Percentiles rank a stretch among this genome's conserved stretches.
Evolutionary conservation across 2,113 vertebrate species (phyloP).

Genomic region (Nothoprocta perdicaria): DNA sequence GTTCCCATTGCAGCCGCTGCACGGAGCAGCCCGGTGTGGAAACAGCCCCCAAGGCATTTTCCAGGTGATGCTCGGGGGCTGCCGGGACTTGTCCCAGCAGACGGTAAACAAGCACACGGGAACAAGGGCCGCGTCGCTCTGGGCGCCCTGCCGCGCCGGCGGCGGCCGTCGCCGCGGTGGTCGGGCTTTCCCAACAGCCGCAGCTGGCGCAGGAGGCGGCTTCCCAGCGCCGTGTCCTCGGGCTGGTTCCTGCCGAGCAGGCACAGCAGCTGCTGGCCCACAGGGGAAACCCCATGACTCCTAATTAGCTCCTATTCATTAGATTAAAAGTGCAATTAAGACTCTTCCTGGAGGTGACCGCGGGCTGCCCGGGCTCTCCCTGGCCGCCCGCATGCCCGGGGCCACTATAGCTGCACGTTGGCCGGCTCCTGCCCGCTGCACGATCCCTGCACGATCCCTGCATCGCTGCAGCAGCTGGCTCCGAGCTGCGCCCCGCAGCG

Average conservation of each 20-base stretch:
- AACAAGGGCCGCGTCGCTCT: no score
- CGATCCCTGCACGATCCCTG: no score
- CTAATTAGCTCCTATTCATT: constrained; percentile 50
- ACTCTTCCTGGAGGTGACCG: not conserved
- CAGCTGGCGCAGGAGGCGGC: not conserved
- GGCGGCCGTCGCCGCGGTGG: not conserved
- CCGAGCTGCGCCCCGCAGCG: not conserved
- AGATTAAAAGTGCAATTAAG: constrained; percentile 19
- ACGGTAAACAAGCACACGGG: not conserved
- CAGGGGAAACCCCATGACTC: not conserved
- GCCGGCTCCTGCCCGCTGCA: no score
- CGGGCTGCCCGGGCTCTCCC: no score
- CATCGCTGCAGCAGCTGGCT: not conserved
- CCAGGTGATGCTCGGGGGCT: not conserved
- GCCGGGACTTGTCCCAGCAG: constrained; percentile 6
- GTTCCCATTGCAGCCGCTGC: no score
- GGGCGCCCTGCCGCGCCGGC: no score
- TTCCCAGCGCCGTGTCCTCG: not conserved
- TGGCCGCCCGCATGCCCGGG: no score
- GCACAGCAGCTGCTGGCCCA: not conserved
- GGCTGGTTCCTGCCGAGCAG: not conserved
- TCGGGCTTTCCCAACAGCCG: not conserved
- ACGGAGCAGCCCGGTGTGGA: no score
- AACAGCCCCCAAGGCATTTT: not conserved
- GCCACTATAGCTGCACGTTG: no score